These are phyloP conservation scores for Lasius platythorax DNA, from an alignment of 2,888 invertebrate species.

Conservation along the genomic window DNA sequence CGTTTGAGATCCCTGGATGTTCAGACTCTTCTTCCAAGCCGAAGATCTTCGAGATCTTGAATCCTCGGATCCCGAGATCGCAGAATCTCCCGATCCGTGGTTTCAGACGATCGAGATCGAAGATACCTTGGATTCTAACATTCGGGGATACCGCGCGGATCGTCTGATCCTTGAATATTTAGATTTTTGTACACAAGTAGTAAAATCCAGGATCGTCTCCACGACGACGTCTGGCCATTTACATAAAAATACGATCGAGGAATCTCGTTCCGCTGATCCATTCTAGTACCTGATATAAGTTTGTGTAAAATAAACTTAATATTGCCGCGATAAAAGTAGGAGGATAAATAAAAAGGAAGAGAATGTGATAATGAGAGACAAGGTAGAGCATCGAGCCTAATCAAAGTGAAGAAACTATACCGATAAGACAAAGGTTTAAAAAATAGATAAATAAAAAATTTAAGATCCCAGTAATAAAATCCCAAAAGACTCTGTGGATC, in stretches of 20 bases:
- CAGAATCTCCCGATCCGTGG: conserved; percentile 11
- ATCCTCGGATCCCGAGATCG: conserved; percentile 23
- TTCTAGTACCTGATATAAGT: background rate
- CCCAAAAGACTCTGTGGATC: background rate
- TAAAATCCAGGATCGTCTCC: conserved; percentile 29
- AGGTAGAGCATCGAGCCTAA: background rate
- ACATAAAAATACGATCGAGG: conserved; percentile 54
- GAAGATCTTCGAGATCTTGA: background rate
- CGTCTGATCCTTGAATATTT: conserved; percentile 49
- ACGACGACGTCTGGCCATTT: conserved; percentile 31
- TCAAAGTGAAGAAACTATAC: background rate
- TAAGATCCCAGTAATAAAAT: background rate
- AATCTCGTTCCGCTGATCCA: conserved; percentile 52
- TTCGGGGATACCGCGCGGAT: conserved; percentile 21
- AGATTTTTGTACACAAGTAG: conserved; percentile 49
- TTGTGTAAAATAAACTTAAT: background rate
- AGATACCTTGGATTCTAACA: conserved; percentile 20
- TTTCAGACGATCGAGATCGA: conserved; percentile 16
- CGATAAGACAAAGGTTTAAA: background rate
- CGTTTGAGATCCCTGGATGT: conserved; percentile 33
- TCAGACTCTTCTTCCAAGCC: background rate
- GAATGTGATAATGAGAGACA: background rate
- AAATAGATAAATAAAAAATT: background rate
- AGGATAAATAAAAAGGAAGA: background rate
- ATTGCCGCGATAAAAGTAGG: background rate